Evolutionary conservation across 2,888 invertebrate genomes (phyloP).

Genomic region (Endomychus coccineus): DNA sequence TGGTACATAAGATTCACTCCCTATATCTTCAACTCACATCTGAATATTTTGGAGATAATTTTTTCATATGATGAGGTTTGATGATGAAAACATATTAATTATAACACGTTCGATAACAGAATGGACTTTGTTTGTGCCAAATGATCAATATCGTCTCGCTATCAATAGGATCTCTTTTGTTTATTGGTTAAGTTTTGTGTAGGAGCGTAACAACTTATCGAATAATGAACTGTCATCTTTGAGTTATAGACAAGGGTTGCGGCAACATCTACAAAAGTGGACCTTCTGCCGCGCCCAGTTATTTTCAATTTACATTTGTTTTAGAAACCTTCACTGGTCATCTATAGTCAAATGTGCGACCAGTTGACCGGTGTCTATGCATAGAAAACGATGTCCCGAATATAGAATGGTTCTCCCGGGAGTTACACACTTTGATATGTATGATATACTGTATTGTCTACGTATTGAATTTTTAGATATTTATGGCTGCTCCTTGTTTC

Average conservation of each 20-base stretch:
- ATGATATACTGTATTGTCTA: conserved; percentile 42
- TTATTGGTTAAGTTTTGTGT: conserved; percentile 31
- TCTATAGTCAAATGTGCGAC: conserved; percentile 45
- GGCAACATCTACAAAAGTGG: conserved; percentile 23
- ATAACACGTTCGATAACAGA: no score
- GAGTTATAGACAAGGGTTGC: conserved; percentile 38
- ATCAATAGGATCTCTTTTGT: conserved; percentile 28
- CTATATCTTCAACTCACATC: no score
- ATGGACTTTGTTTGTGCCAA: no score
- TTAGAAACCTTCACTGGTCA: conserved; percentile 41
- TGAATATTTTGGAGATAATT: no score
- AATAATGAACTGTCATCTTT: conserved; percentile 41
- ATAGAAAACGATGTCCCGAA: conserved; percentile 40
- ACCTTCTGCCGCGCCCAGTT: conserved; percentile 35
- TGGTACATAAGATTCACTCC: no score
- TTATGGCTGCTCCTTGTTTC: conserved; percentile 25
- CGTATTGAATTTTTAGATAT: conserved; percentile 39
- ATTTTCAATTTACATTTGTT: conserved; percentile 41
- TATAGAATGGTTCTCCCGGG: conserved; percentile 38
- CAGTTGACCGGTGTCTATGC: conserved; percentile 41
- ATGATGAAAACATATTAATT: no score
- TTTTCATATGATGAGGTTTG: no score
- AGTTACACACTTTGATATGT: conserved; percentile 41
- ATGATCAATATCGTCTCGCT: conserved; percentile 27
- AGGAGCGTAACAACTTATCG: conserved; percentile 40